Evolutionary conservation across 1,140 invertebrate genomes (phyloP).

Genomic region (Solenopsis invicta): DNA sequence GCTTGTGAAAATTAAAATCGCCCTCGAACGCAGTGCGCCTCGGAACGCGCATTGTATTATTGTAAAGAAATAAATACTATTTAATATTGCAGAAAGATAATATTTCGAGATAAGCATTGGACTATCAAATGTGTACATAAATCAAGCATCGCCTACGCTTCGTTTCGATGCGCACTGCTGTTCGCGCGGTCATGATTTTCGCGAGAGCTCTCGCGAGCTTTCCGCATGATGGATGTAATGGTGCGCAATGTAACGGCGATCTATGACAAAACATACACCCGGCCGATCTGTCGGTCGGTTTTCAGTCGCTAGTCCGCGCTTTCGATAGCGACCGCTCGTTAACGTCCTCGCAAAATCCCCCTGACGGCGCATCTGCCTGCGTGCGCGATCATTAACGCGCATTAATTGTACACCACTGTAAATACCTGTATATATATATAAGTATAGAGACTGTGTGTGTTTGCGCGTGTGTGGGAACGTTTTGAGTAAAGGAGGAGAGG

Average conservation of each 20-base stretch:
- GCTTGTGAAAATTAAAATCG: conserved; percentile 39
- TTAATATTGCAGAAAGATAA: conserved; percentile 35
- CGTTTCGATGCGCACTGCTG: conserved; percentile 12
- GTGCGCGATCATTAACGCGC: conserved; percentile 62
- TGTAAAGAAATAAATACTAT: conserved; percentile 49
- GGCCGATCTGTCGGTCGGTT: conserved; percentile 13
- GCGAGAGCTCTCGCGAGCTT: conserved; percentile 1
- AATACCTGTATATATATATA: conserved; percentile 51
- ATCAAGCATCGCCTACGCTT: neutral
- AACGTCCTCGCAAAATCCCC: conserved; percentile 51
- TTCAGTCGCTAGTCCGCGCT: conserved; percentile 42
- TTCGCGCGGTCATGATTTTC: conserved; percentile 28
- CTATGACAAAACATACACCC: conserved; percentile 26
- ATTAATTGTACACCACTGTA: conserved; percentile 72
- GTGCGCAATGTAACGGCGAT: conserved; percentile 52
- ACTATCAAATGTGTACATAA: conserved; percentile 37
- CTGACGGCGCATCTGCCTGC: conserved; percentile 39
- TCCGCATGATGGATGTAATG: conserved; percentile 45
- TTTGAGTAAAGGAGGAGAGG: conserved; percentile 39
- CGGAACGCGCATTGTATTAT: conserved; percentile 11
- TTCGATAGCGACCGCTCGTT: conserved; percentile 47
- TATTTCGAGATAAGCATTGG: conserved; percentile 41
- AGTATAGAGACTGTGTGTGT: conserved; percentile 47
- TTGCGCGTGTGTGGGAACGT: conserved; percentile 23
- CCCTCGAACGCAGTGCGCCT: neutral